Evolutionary conservation across 1,140 invertebrate genomes (phyloP), one percentile per base, ranked within the genome.

Genomic region (Planococcus citri): DNA sequence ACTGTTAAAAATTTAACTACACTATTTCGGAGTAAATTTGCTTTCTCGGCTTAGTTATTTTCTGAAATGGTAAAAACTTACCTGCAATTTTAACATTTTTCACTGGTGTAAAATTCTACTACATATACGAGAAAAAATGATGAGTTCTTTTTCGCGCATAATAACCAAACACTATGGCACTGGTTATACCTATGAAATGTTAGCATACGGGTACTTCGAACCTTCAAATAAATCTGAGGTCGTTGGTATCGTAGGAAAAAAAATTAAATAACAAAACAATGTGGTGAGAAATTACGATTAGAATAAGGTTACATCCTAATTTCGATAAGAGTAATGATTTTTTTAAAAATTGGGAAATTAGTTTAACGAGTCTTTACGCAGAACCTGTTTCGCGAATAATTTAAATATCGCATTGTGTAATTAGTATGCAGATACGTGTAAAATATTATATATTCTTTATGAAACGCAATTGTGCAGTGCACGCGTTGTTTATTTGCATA

Each of bases 281-380:
- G 41, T 51, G 4, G 17, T 51, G 41, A 51, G 41, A 51, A 51
- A 51, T 51, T 51, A 51, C 41, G 41, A 51, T 51, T 51, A 51
- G 41, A 51, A n/a, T 51, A 51, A 51, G 41, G 41, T 51, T 51
- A 51, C 41, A 51, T 51, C 41, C 41, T 51, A 51, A 51, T 51
- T 51, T 51, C 41, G 17, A 33, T 33, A 33, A 33, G 29, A 33
- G 12, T 12, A 33, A 33, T 33, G 12, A 33, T 33, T 12, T n/a
- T n/a, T 12, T 33, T 33, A 51, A 51, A 51, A 51, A 51, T 51
- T 6, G 17, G 17, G 41, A 51, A 51, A 51, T 51, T 51, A n/a
- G 3, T 33, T n/a, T n/a, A n/a, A n/a, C n/a, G n/a, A n/a, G n/a
- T n/a, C n/a, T n/a, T n/a, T n/a, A n/a, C n/a, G n/a, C n/a, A 33